Conservation (phyloP, 92 coral and sea anemone species). For the Porites evermanni region DNA sequence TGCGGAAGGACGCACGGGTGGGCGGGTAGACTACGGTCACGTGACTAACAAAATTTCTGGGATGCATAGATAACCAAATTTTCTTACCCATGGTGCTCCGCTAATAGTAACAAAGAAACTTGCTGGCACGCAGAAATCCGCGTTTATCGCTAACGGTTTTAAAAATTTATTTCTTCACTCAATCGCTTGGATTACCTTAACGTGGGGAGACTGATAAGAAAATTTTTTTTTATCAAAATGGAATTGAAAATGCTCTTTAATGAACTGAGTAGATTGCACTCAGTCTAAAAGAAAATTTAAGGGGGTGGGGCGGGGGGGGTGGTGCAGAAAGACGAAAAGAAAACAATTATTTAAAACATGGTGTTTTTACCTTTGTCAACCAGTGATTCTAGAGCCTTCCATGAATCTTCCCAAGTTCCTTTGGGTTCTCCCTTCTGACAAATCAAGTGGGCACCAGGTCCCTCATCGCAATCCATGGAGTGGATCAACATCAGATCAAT, state of each 20-base stretch:
- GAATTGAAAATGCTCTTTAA: background rate
- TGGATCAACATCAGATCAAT: constrained; percentile 95
- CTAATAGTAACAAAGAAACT: too few relatives aligned
- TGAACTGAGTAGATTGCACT: background rate
- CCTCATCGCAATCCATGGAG: constrained; percentile 90
- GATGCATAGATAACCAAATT: too few relatives aligned
- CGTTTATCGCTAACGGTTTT: too few relatives aligned
- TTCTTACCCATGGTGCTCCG: too few relatives aligned
- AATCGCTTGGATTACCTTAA: too few relatives aligned
- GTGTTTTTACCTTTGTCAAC: constrained; percentile 64
- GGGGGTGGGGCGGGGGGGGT: too few relatives aligned
- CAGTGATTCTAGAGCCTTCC: constrained; percentile 85
- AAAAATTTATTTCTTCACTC: too few relatives aligned
- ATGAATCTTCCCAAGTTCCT: constrained; percentile 96
- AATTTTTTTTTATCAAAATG: background rate
- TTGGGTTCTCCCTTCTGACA: constrained; percentile 86
- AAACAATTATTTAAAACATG: background rate
- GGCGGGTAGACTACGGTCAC: too few relatives aligned
- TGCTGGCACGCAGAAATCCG: too few relatives aligned
- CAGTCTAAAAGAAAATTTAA: background rate
- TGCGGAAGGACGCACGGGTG: too few relatives aligned
- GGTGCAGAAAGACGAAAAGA: background rate
- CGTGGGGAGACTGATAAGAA: too few relatives aligned
- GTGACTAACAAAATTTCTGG: too few relatives aligned
- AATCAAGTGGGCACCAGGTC: constrained; percentile 71